Base-by-base conservation (phyloP, 2,888 invertebrate genomes). In the Chydorus sphaericus region DNA sequence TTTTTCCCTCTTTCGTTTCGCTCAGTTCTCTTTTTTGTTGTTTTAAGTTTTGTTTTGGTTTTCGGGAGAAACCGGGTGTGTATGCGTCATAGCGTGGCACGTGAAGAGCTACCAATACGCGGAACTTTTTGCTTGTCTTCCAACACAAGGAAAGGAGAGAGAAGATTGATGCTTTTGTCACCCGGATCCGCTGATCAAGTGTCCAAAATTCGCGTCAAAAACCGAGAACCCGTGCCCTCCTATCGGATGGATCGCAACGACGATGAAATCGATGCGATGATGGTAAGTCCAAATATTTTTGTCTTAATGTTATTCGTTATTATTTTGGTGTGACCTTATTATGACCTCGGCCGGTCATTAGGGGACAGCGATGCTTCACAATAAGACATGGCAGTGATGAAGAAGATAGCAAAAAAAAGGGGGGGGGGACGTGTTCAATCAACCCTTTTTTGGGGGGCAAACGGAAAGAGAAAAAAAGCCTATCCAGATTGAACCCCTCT, bases 191-290 rank as follows among this genome's bases (percentile, higher is more conserved):
- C 54, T 48, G 38, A 48, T 36, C 62, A 71, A 69, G 65, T 69
- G 67, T 76, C 74, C 85, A 85, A 85, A 80, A 85, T 85, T 85
- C 82, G 85, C 78, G 83, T 85, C 73, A 86, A 86, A 82, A 85
- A 85, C 71, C 80, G 83, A 76, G 84, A 85, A 70, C 85, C 85
- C 74, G 80, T 85, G 73, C 84, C 84, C 76, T 82, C 83, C 75
- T 85, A 85, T 78, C 64, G 66, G 61, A 75, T 76, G 71, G 75
- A 75, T 60, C 74, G 75, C 62, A 76, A 76, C 63, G 83, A 84
- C 66, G 82, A 81, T 69, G 82, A 83, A 71, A 72, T 82, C 62
- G 85, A 83, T 62, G 85, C 83, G 68, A 82, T 84, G 62, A 77
- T 82, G 81, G 84, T 85, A 67, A 81, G 83, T 79, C 10, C 16